A percentile compares a stretch with the other conserved stretches of the same genome.
phyloP scores from a whole-genome alignment of 2,113 vertebrate species.

The Dinomys branickii region DNA sequence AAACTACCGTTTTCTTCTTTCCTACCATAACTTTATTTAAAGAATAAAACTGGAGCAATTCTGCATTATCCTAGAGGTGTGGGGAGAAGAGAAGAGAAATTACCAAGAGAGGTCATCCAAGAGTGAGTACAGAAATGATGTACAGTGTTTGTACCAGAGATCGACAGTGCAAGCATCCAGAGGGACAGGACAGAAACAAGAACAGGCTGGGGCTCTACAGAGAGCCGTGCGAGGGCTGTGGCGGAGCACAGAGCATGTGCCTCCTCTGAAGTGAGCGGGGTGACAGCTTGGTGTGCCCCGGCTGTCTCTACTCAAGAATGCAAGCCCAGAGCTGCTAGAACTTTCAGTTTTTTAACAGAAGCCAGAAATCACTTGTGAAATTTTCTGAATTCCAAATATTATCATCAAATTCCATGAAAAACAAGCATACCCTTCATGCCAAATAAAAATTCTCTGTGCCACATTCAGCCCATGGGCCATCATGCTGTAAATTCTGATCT shows the following conservation, averaged over 20 bases:
- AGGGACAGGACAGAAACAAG: background rate
- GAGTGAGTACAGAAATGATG: background rate
- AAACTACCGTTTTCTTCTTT: constrained; percentile 2
- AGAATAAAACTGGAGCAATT: background rate
- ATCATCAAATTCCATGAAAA: constrained; percentile 52
- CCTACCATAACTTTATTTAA: background rate
- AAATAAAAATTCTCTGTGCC: constrained; percentile 32
- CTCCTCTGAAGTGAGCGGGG: background rate
- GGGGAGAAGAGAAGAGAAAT: rapidly evolving
- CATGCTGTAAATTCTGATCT: constrained; percentile 57
- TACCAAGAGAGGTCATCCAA: background rate
- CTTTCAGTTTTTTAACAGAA: background rate
- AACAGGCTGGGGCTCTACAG: background rate
- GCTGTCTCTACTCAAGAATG: background rate
- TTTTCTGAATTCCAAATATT: constrained; percentile 59
- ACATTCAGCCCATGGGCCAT: constrained; percentile 47
- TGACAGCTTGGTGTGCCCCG: background rate
- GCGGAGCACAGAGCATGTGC: background rate
- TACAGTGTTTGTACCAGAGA: background rate
- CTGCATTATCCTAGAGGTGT: background rate
- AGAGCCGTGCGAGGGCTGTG: background rate
- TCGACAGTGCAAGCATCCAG: background rate
- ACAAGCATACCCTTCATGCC: background rate
- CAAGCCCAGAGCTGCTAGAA: background rate
- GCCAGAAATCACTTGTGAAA: constrained; percentile 13